Percentiles rank a stretch among this genome's conserved stretches.
These are phyloP conservation scores for Pherbina coryleti DNA, from an alignment of 2,888 invertebrate genomes.

Conservation along the genomic window DNA sequence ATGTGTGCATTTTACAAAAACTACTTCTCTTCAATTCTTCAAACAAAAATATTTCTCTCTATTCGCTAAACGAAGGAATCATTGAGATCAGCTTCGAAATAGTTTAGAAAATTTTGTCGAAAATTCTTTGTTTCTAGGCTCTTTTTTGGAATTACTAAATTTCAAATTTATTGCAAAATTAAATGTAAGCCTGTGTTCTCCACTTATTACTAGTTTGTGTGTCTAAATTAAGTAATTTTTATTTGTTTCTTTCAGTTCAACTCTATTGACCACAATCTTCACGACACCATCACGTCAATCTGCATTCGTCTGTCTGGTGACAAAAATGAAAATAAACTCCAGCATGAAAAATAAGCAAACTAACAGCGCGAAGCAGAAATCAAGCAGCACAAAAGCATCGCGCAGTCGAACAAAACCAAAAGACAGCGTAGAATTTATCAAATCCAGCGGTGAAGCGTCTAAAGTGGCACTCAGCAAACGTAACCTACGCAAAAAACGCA, in stretches of 20 bases:
- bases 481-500: conserved; percentile 37
- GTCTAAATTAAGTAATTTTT: neutral
- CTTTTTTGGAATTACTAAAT: neutral
- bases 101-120: neutral
- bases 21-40: too few species aligned
- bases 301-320: conserved; percentile 53
- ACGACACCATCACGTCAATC: conserved; percentile 50
- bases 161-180: neutral
- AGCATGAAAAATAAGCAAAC: conserved; percentile 6
- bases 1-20: too few species aligned
- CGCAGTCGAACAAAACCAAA: conserved; percentile 28
- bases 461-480: conserved; percentile 41
- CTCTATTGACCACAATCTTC: conserved; percentile 46
- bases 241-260: conserved; percentile 43
- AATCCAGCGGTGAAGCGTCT: neutral
- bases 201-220: neutral
- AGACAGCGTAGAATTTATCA: neutral
- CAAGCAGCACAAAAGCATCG: neutral
- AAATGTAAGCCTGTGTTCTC: neutral
- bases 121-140: conserved; percentile 9
- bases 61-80: neutral
- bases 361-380: conserved; percentile 11
- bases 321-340: conserved; percentile 46
- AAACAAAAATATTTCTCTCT: too few species aligned
- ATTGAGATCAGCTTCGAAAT: neutral